phyloP scores from a whole-genome alignment of 1,140 invertebrate species.

The Teleogryllus occipitalis region DNA sequence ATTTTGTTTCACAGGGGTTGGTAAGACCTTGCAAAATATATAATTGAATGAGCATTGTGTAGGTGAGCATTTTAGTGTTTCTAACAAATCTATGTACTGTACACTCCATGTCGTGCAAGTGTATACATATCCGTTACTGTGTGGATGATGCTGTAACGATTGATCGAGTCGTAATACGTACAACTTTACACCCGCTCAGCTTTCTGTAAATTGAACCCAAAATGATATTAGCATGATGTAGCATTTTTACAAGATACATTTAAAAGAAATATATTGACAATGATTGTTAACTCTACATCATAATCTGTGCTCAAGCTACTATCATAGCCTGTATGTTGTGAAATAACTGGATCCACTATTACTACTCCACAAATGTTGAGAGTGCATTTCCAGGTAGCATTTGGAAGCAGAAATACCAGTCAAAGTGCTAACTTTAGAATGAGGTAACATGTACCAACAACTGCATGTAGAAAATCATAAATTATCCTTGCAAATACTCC shows the following conservation, averaged over 20 bases:
- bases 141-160: constrained; percentile 10
- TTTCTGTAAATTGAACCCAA: not conserved
- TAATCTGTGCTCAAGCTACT: constrained; percentile 10
- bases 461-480: not conserved
- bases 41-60: constrained; percentile 5
- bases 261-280: not conserved
- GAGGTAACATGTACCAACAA: not conserved
- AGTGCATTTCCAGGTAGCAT: not conserved
- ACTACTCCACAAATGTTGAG: not conserved
- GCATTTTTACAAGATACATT: not conserved
- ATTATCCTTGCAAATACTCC: not conserved
- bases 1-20: not conserved
- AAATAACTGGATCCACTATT: constrained; percentile 1
- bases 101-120: constrained; percentile 14
- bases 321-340: constrained; percentile 10
- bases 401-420: not conserved
- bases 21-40: constrained; percentile 1
- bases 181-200: not conserved
- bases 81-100: constrained; percentile 17
- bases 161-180: constrained; percentile 8
- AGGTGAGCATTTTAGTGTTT: constrained; percentile 16
- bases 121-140: constrained; percentile 17
- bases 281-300: not conserved
- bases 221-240: not conserved
- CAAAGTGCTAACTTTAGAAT: not conserved